A percentile compares a stretch with the other conserved stretches of the same genome.
Evolutionary conservation across 2,888 invertebrate species (phyloP).

Genomic region (Drosophila vallismaia): DNA sequence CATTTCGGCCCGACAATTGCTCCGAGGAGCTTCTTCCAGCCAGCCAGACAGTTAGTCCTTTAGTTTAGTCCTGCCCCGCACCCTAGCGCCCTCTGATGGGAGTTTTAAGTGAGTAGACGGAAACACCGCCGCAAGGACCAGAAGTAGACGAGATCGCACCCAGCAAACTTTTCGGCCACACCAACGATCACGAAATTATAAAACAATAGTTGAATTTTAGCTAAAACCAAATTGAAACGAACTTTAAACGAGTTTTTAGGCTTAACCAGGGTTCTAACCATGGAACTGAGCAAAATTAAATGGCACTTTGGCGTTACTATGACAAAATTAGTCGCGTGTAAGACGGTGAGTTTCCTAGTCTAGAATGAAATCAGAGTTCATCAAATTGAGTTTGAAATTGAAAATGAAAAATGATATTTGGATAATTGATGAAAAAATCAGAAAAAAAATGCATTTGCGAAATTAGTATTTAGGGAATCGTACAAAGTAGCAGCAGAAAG

Average conservation of each 20-base stretch:
- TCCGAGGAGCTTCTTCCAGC: constrained; percentile 51
- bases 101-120: constrained; percentile 46
- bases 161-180: constrained; percentile 74
- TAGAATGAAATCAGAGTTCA: constrained; percentile 50
- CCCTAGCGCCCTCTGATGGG: constrained; percentile 56
- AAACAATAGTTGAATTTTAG: constrained; percentile 81
- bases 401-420: constrained; percentile 40
- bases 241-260: constrained; percentile 60
- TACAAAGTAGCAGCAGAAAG: constrained; percentile 52
- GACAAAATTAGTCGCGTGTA: constrained; percentile 69
- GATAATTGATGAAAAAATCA: constrained; percentile 14
- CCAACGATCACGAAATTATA: constrained; percentile 68
- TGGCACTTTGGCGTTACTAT: constrained; percentile 66
- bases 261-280: constrained; percentile 34
- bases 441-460: constrained; percentile 45
- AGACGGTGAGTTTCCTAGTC: constrained; percentile 83
- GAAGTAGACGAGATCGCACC: constrained; percentile 40
- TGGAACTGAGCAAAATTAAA: constrained; percentile 54
- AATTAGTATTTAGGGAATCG: constrained; percentile 59
- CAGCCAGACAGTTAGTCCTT: constrained; percentile 15
- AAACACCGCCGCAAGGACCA: constrained; percentile 45
- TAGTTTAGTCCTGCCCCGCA: constrained; percentile 6
- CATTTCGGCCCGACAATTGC: constrained; percentile 69
- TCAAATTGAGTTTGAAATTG: constrained; percentile 32
- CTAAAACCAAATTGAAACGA: constrained; percentile 67